phyloP scores from a whole-genome alignment of 2,113 vertebrate genomes.

The human (Homo sapiens) region GRCh38 chr3:81406501-81407000 shows the following conservation, averaged over 20 bases:
- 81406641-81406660: slow-evolving; percentile 77
- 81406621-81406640: slow-evolving; percentile 76
- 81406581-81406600: slow-evolving; percentile 76
- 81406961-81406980: slow-evolving; percentile 74
- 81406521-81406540: slow-evolving; percentile 66
- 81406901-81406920: slow-evolving; percentile 34
- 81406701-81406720: slow-evolving; percentile 66
- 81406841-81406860: slow-evolving; percentile 65
- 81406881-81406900: slow-evolving; percentile 70
- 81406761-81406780: slow-evolving; percentile 74
- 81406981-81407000: slow-evolving; percentile 77
- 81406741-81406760: slow-evolving; percentile 76
- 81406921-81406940: slow-evolving; percentile 69
- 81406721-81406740: slow-evolving; percentile 72
- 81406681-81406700: slow-evolving; percentile 76
- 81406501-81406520: slow-evolving; percentile 51
- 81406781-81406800: slow-evolving; percentile 73
- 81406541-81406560: slow-evolving; percentile 58
- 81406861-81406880: slow-evolving; percentile 72
- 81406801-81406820: slow-evolving; percentile 61
- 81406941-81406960: slow-evolving; percentile 72
- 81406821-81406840: slow-evolving; percentile 66
- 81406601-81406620: slow-evolving; percentile 62
- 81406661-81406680: slow-evolving; percentile 70
- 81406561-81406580: slow-evolving; percentile 74